Conservation (phyloP, 2,113 vertebrate species). For the Toxotes jaculatrix region DNA sequence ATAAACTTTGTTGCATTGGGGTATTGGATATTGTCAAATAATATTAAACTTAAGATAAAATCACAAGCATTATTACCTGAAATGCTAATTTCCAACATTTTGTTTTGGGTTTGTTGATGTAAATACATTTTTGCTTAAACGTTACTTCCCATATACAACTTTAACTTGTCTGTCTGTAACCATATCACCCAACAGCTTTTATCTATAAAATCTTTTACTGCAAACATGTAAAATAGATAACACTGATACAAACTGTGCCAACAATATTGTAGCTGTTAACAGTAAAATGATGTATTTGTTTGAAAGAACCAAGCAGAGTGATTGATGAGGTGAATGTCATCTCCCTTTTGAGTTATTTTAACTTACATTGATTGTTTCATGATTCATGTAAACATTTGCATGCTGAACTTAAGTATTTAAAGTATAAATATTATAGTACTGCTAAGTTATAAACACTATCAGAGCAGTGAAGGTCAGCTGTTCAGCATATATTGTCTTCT, state of each 20-base stretch:
- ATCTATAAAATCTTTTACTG: too few relatives aligned
- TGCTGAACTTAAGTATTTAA: constrained; percentile 1
- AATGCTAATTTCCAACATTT: background rate
- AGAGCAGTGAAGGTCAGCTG: background rate
- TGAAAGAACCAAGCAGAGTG: background rate
- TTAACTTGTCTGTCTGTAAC: too few relatives aligned
- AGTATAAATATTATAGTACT: background rate
- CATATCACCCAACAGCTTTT: too few relatives aligned
- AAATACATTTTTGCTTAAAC: background rate
- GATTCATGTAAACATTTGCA: constrained; percentile 4
- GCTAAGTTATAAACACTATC: background rate
- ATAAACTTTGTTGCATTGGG: constrained; percentile 10
- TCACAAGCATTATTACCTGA: background rate
- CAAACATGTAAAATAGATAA: background rate
- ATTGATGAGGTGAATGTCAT: background rate
- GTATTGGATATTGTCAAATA: background rate
- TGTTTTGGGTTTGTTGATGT: background rate
- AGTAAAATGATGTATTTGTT: background rate
- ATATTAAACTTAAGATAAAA: background rate
- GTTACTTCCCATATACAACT: background rate
- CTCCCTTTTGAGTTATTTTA: background rate
- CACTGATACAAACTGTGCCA: background rate
- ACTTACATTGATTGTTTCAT: background rate
- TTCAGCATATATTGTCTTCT: constrained; percentile 10
- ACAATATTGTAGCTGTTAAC: background rate